phyloP scores from a whole-genome alignment of 1,140 invertebrate species.

The Papilio machaon region DNA sequence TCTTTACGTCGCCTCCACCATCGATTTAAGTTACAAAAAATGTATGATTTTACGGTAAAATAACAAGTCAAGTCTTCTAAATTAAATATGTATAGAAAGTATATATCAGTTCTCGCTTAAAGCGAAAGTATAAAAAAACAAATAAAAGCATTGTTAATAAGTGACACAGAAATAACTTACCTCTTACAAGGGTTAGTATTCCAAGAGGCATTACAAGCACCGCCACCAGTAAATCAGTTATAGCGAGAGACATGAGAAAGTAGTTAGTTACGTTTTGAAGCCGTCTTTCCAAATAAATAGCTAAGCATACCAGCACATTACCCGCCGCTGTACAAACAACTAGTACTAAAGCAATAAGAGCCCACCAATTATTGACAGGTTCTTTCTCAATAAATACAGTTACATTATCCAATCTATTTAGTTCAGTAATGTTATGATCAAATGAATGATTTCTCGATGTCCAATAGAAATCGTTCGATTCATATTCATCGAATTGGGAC shows the following conservation, averaged over 20 bases:
- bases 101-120: no score
- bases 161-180: conserved; percentile 78
- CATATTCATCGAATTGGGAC: conserved; percentile 24
- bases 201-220: conserved; percentile 95
- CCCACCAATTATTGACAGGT: conserved; percentile 83
- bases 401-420: conserved; percentile 47
- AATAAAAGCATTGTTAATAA: background rate
- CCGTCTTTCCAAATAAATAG: conserved; percentile 93
- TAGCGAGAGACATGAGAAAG: conserved; percentile 96
- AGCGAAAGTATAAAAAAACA: background rate
- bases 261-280: conserved; percentile 98
- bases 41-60: no score
- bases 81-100: no score
- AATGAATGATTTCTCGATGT: conserved; percentile 47
- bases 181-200: conserved; percentile 89
- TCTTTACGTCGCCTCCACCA: no score
- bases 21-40: no score
- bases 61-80: no score
- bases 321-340: conserved; percentile 94
- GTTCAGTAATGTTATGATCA: conserved; percentile 40
- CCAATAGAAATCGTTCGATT: conserved; percentile 46
- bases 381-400: conserved; percentile 45
- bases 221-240: conserved; percentile 97
- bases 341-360: conserved; percentile 88
- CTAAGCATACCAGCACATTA: conserved; percentile 96